Evolutionary conservation across 2,113 vertebrate genomes (phyloP), one percentile per base, ranked within the genome.

Genomic region (Sylvilagus bachmani): DNA sequence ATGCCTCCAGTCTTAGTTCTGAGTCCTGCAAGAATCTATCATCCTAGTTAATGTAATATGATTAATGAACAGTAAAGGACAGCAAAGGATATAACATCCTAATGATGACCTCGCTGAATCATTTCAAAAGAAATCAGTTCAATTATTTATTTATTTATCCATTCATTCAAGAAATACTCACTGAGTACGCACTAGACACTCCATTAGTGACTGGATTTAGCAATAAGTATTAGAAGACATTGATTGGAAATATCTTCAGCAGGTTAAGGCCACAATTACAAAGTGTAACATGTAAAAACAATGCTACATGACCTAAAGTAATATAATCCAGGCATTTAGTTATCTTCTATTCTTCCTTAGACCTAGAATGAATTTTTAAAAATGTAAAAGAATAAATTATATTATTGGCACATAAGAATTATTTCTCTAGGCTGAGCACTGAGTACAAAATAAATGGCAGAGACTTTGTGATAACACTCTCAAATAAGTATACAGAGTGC

Each of bases 341-440:
- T 85, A 5, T 67, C 33, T 51, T 85, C 36, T 80, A 8, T 58
- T 67, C 36, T 24, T 38, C 62, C 70, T 93, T 88, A 49, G 71
- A 79, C 36, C 38, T 64, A 61, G 58, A 27, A 53, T 53, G 13
- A 27, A 69, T 82, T 96, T 91, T 93, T 70, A 58, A 94, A 94
- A 66, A 61, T 83, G 36, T 11, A 22, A 29, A 71, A 33, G 55
- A 88, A 86, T 85, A 83, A 91, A 51, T 82, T 58, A 22, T 55
- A 22, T 51, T 51, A 36, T 51, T 27, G 58, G 51, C 36, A 86
- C 24, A 21, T 84, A 96, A 92, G 69, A 73, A 94, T 86, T 91
- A 17, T n/a, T 78, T 91, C 79, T 94, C 77, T 77, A 89, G 87
- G 38, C 17, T 58, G 38, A 93, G 79, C 51, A 82, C 92, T 94